A percentile compares a stretch with the other conserved stretches of the same genome.
phyloP scores from a whole-genome alignment of 2,113 vertebrate species.

The Gyps fulvus region DNA sequence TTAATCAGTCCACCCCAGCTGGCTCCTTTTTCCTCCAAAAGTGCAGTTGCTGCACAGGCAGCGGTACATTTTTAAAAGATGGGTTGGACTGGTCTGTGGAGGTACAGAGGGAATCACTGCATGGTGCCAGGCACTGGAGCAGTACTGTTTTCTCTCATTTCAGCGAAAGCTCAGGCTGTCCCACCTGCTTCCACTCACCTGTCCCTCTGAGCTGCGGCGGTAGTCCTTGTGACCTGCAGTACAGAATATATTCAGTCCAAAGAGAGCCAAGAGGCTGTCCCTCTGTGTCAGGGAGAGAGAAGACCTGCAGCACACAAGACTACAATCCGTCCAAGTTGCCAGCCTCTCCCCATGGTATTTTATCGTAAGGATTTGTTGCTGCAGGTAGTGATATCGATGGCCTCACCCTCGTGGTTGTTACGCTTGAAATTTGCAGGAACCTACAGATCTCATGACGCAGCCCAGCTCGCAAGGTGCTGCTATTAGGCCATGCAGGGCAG shows the following conservation, averaged over 20 bases:
- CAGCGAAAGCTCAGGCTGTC: background rate
- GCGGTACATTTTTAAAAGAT: background rate
- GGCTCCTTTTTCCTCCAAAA: background rate
- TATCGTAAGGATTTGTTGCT: background rate
- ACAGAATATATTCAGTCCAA: background rate
- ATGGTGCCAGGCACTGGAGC: background rate
- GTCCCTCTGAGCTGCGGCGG: accelerated
- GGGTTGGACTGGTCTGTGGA: background rate
- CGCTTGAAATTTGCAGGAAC: background rate
- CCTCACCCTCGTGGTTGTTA: background rate
- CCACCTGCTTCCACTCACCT: background rate
- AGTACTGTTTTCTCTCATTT: background rate
- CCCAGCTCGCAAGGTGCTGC: background rate
- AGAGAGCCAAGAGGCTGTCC: background rate
- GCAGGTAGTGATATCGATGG: background rate
- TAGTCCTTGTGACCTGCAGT: background rate
- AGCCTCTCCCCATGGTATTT: background rate
- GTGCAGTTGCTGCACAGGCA: background rate
- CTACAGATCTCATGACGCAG: background rate
- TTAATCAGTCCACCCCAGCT: background rate
- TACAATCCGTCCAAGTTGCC: background rate
- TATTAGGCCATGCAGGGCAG: background rate
- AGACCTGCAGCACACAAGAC: background rate
- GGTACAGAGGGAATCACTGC: background rate
- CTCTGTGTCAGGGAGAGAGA: background rate